Evolutionary conservation across 2,888 invertebrate species (phyloP), one percentile per base, ranked within the genome.

Genomic region (Ochropleura plecta): DNA sequence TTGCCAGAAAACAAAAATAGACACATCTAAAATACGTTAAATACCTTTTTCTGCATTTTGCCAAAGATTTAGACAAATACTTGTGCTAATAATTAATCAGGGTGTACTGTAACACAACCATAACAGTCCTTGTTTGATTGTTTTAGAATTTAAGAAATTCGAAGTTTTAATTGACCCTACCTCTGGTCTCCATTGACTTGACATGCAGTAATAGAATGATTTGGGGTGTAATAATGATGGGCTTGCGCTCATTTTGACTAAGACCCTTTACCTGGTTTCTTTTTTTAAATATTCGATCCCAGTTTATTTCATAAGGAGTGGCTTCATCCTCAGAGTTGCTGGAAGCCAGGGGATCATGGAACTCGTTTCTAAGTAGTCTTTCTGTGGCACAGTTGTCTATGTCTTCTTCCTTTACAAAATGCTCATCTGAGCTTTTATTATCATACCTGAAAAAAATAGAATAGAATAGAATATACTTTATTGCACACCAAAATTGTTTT

Each of bases 301-400:
- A 96, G 76, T 95, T 81, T 30, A 95, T 92, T n/a, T 72, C 81
- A 16, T 76, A 78, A 14, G 87, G 82, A 0, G 73, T 78, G 4
- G 89, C 67, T 16, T 77, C 93, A 69, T 92, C 92, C 0, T 94
- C 95, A 0, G 93, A 92, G 3, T 94, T 94, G 70, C 93, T 94
- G 8, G 93, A 92, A 5, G 91, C 73, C 16, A 93, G 65, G 0
- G 96, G 96, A 68, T 95, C 92, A 57, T 73, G 80, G 78, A 94
- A 96, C 67, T 89, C 92, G 71, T 95, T 94, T 2, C 90, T 84
- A 0, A 96, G 84, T 14, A 96, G 94, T 57, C 88, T 93, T 72
- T 95, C 93, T 0, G 92, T 94, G 0, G 91, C 93, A 79, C 93
- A 93, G 59, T 93, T 92, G 59, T 93, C 92, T 3, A 96, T 65